Evolutionary conservation across 2,888 invertebrate genomes (phyloP), one percentile per base, ranked within the genome.

Genomic region (Ramazzottius varieornatus): DNA sequence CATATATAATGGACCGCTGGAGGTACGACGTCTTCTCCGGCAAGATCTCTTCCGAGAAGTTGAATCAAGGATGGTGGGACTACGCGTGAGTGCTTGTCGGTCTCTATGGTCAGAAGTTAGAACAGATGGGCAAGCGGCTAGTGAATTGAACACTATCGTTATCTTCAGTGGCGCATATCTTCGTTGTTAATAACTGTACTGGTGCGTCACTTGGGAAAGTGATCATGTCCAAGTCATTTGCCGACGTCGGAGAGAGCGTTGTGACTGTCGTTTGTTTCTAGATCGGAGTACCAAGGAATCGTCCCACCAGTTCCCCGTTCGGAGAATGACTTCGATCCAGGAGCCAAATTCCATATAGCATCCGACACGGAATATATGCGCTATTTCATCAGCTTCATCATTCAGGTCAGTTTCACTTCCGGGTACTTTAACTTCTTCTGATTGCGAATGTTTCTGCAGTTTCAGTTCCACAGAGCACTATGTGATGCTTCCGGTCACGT

Each of bases 261-360:
- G n/a, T n/a, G n/a, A n/a, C n/a, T n/a, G n/a, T n/a, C n/a, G n/a
- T n/a, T n/a, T 20, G 40, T 40, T 40, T 20, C 16, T 29, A 54
- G 29, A 24, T 4, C 54, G 13, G 29, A 54, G 29, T 54, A 54
- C 29, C 54, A 54, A 54, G 54, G 54, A 24, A 16, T 54, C 4
- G 24, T 54, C n/a, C 66, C 69, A 13, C 65, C 66, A n/a, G 63
- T 88, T 0, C 77, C 86, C 0, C 80, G 91, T 54, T 86, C 86
- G 0, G 89, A 90, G 76, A 80, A 83, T 68, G 88, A 92, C 77
- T 92, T 92, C 73, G 92, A 92, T 74, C 84, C 90, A 65, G 92
- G 90, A 1, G 84, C 90, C 63, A 92, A 92, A 75, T 92, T 88
- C 75, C 91, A 92, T 76, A 82, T 92, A 63, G 86, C 89, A 0